These are phyloP conservation scores for Spatulosminthurus flaviceps DNA, from an alignment of 2,888 invertebrate species.

Conservation along the genomic window DNA sequence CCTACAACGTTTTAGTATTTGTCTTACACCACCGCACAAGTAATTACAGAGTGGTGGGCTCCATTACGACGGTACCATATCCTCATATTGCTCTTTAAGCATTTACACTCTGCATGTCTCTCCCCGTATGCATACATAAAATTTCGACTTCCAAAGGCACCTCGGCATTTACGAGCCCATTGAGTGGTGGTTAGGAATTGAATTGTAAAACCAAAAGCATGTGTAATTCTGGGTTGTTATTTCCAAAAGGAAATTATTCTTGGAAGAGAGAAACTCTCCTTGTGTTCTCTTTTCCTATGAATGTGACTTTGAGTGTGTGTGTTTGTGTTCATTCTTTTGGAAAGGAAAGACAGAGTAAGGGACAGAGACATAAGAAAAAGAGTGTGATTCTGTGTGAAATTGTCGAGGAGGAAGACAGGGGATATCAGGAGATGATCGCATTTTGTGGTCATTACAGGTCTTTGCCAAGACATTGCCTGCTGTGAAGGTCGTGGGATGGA, in stretches of 20 bases:
- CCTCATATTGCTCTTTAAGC: too few species aligned
- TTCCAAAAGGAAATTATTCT: neutral
- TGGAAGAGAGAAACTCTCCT: neutral
- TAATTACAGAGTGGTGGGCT: too few species aligned
- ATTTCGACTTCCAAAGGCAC: too few species aligned
- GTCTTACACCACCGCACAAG: too few species aligned
- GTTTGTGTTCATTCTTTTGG: neutral
- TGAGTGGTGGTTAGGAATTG: neutral
- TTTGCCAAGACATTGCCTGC: constrained; percentile 39
- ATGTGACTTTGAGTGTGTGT: neutral
- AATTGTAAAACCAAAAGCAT: constrained; percentile 14
- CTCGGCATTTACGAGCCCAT: neutral
- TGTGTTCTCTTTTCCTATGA: too few species aligned
- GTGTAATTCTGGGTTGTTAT: neutral
- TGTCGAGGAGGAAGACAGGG: constrained; percentile 12
- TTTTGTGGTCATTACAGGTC: constrained; percentile 44
- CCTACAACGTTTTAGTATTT: too few species aligned
- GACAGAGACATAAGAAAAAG: neutral
- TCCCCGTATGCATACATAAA: too few species aligned
- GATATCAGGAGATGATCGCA: constrained; percentile 33
- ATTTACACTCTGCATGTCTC: too few species aligned
- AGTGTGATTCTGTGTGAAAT: constrained; percentile 7
- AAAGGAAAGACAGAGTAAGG: neutral
- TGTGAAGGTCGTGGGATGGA: constrained; percentile 45
- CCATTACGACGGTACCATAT: too few species aligned